Evolutionary conservation across 2,113 vertebrate genomes (phyloP).

Genomic region (Malurus melanocephalus): DNA sequence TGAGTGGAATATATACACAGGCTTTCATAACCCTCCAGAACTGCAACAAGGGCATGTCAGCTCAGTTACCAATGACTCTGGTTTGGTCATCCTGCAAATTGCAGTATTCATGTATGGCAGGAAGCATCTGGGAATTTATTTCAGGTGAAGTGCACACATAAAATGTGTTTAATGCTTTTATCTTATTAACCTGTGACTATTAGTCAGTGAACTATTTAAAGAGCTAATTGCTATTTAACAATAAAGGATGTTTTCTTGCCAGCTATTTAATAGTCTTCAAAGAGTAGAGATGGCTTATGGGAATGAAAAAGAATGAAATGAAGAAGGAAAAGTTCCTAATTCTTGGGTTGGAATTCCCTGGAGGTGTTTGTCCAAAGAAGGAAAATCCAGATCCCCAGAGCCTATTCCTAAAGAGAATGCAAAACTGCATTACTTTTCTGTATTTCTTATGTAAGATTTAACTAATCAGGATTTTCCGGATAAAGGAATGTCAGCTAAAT

Average conservation of each 20-base stretch:
- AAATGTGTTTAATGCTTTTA: neutral
- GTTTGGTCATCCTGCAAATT: neutral
- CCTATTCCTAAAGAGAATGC: neutral
- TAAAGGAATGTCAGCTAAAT: constrained; percentile 21
- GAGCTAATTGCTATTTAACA: neutral
- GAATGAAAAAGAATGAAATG: neutral
- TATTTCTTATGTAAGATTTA: neutral
- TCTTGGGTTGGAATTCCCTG: neutral
- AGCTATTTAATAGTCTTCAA: neutral
- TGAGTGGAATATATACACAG: neutral
- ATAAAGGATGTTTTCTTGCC: neutral
- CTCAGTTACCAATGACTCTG: neutral
- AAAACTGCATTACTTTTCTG: neutral
- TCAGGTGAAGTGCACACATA: neutral
- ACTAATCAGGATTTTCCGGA: constrained; percentile 16
- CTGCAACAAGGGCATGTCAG: neutral
- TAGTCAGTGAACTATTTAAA: neutral
- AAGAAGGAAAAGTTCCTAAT: neutral
- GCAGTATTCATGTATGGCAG: neutral
- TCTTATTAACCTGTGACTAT: neutral
- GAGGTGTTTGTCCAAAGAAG: neutral
- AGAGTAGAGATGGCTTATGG: neutral
- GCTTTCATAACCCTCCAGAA: neutral
- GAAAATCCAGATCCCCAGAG: neutral
- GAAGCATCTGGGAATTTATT: neutral